Base-by-base conservation (phyloP, 30 jellyfish, hydroid and myxozoan species). In the Haliclystus octoradiatus region DNA sequence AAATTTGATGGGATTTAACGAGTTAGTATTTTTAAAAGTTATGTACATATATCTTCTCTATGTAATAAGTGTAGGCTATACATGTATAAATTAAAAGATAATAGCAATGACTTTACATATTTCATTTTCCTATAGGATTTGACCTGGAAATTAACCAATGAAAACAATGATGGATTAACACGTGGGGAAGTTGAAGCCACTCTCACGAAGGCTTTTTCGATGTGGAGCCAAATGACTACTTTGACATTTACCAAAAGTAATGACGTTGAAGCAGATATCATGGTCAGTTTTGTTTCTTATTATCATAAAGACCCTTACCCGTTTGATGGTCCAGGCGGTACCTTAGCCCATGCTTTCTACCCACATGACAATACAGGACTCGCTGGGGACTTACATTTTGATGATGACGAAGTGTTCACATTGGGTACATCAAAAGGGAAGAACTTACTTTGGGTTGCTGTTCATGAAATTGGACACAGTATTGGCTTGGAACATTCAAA, bases 391-490 rank as follows among this genome's bases (percentile, higher is more conserved):
- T 87, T 86, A 28, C 96, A 86, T 40, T 86, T 78, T 86, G 96
- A 86, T 70, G 96, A 86, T 52, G 96, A 76, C 28, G 96, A 86
- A 50, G 25, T n/a, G n/a, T 86, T 2, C 92, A 72, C 94, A 2
- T 31, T 78, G n/a, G 77, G 70, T 3, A 49, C 85, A 1, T 28
- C 40, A 3, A 49, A 73, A 32, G 98, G 98, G 19, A 72, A 66
- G 25, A 79, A 78, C 61, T 78, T 89, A 23, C 61, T 76, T 28
- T 89, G 94, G 94, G 87, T 76, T 24, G 78, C 98, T 1, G 87
- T 81, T 52, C 98, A 89, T 79, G 98, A 89, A 72, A 62, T 91
- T 22, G 99, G 99, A 26, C 99, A 91, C 72, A 73, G 94, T 68
- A 66, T 91, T 40, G 99, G 99, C 3, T 14, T 88, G 40, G 84